These are phyloP conservation scores for Potamarius usumacintae DNA, from an alignment of 2,113 vertebrate genomes.

Conservation along the genomic window DNA sequence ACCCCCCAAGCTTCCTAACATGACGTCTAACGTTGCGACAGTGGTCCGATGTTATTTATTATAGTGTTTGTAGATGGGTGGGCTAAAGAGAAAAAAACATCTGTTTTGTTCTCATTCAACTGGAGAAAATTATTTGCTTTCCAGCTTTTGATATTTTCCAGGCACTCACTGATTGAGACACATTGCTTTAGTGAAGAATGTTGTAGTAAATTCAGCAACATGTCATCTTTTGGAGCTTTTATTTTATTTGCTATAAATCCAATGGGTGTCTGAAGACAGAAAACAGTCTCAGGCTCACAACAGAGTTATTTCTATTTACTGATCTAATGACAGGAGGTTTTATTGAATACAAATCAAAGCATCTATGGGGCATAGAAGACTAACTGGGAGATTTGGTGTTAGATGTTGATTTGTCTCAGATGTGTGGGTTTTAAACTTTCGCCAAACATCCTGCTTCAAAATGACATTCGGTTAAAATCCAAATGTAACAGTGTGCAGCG, in stretches of 20 bases:
- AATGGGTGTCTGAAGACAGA: not conserved
- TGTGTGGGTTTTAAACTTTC: not conserved
- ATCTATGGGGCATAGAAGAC: not conserved
- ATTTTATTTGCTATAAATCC: not conserved
- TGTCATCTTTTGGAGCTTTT: not conserved
- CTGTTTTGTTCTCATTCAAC: slow-evolving; percentile 3
- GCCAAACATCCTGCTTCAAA: not conserved
- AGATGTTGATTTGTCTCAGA: not conserved
- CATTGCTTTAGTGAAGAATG: not conserved
- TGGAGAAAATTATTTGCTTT: not conserved
- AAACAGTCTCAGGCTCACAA: not conserved
- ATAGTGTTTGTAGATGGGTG: slow-evolving; percentile 8
- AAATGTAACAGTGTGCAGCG: not conserved
- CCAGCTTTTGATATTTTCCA: slow-evolving; percentile 8
- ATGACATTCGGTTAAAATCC: not conserved
- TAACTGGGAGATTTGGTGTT: not conserved
- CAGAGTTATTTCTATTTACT: not conserved
- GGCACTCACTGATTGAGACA: not conserved
- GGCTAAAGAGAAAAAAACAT: slow-evolving; percentile 4
- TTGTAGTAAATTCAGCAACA: not conserved
- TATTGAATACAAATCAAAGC: not conserved
- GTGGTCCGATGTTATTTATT: not conserved
- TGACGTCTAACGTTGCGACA: not conserved
- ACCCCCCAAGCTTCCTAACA: not conserved
- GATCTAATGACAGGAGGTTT: not conserved